A percentile compares a stretch with the other conserved stretches of the same genome.
These are phyloP conservation scores for Microctenopoma stevenorrisi DNA, from an alignment of 2,797 vertebrate species.

Conservation along the genomic window DNA sequence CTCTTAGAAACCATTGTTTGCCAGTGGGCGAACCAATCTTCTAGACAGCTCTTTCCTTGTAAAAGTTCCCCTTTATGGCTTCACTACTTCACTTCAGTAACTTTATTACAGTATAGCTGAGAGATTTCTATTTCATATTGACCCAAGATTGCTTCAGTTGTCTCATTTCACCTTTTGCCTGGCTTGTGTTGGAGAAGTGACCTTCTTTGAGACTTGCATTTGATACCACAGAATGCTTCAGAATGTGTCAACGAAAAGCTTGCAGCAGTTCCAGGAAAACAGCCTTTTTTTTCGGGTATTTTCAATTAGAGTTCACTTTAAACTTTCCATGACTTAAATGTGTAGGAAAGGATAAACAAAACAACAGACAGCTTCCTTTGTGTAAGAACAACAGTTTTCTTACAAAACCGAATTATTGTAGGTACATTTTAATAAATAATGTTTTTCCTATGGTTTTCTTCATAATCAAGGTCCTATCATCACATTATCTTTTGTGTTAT, in stretches of 20 bases:
- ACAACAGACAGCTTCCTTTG: constrained; percentile 64
- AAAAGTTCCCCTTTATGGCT: constrained; percentile 91
- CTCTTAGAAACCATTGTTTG: constrained; percentile 67
- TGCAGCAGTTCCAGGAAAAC: constrained; percentile 73
- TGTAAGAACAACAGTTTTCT: constrained; percentile 68
- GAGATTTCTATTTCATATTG: constrained; percentile 98
- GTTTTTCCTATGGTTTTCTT: not conserved
- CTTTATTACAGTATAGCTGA: constrained; percentile 96
- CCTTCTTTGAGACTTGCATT: constrained; percentile 92
- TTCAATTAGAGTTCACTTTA: constrained; percentile 88
- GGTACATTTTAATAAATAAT: constrained; percentile 7
- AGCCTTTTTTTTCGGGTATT: constrained; percentile 78
- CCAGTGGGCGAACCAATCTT: constrained; percentile 85
- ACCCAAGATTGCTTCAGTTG: constrained; percentile 98
- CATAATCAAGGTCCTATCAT: not conserved
- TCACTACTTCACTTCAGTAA: constrained; percentile 94
- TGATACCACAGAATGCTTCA: constrained; percentile 88
- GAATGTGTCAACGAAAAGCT: constrained; percentile 72
- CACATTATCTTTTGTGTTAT: not conserved
- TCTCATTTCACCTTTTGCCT: constrained; percentile 98
- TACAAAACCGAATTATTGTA: constrained; percentile 16
- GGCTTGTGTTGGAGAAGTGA: constrained; percentile 92
- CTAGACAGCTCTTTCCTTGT: constrained; percentile 88
- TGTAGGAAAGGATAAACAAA: constrained; percentile 71
- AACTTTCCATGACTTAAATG: constrained; percentile 70